phyloP scores from a whole-genome alignment of 1,140 invertebrate genomes.

The Apolygus lucorum region DNA sequence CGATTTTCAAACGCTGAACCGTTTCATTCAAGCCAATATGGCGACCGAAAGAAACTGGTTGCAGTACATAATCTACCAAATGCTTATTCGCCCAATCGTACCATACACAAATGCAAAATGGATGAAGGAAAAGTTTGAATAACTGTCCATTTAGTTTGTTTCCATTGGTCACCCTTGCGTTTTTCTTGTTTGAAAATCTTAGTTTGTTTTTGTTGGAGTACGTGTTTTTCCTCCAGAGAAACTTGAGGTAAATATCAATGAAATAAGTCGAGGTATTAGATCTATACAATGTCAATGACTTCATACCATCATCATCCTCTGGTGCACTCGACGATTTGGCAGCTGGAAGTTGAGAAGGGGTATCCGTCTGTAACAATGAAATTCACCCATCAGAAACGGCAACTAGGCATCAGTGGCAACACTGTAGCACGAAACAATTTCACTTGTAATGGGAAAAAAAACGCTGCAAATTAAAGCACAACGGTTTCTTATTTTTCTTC shows the following conservation, averaged over 20 bases:
- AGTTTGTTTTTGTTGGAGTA: not conserved
- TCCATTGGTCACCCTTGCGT: not conserved
- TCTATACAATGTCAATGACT: not conserved
- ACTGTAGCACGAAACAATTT: not conserved
- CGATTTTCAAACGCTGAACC: not conserved
- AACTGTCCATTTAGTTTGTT: not conserved
- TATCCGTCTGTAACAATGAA: not conserved
- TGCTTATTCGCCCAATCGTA: not conserved
- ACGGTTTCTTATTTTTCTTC: too few species aligned
- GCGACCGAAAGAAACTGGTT: not conserved
- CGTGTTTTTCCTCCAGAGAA: not conserved
- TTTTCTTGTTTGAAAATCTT: too few species aligned
- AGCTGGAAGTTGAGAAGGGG: not conserved
- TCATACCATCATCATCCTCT: not conserved
- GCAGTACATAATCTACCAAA: not conserved
- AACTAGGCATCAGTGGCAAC: not conserved
- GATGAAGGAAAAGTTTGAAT: not conserved
- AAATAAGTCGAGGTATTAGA: not conserved
- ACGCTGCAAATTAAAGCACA: too few species aligned
- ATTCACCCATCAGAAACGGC: not conserved
- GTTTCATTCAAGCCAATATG: not conserved
- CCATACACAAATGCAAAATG: slow-evolving; percentile 5
- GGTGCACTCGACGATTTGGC: not conserved
- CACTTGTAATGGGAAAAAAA: too few species aligned
- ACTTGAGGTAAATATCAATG: not conserved